Evolutionary conservation across 2,113 vertebrate genomes (phyloP), one percentile per base, ranked within the genome.

Genomic region (Mustela lutreola): DNA sequence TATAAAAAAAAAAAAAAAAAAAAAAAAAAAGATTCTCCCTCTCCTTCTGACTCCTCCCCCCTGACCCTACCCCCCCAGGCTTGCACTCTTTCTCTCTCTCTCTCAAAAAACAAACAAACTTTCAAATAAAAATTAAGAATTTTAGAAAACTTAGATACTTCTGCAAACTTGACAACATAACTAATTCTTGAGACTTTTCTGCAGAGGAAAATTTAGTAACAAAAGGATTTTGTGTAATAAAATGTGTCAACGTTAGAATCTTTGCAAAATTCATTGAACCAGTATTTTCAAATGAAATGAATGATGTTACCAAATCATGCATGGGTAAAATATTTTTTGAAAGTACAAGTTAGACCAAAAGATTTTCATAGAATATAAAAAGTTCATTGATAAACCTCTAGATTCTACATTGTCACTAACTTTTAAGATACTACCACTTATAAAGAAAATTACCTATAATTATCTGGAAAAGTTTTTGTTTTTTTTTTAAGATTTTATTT

Each of bases 51-150:
- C 7, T 16, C 67, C 8, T 10, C 19, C 67, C 18, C 8, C 28
- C 6, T 2, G 8, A 8, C 15, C 33, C 33, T 33, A 16, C 7
- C 65, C 33, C 42, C 33, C 33, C 5, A 0, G 16, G 28, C 65
- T 33, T 2, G 2, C 33, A 16, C 65, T n/a, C 65, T 42, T 42
- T 67, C 28, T 65, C 31, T 67, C 65, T 70, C 65, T 67, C 67
- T 53, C 50, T 70, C 65, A 33, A 33, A 33, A 70, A 70, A 67
- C 2, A 70, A n/a, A 65, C 14, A 70, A n/a, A 67, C 14, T 60
- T 86, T 91, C 24, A 86, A 80, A n/a, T 79, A 60, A 86, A 91
- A 95, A 48, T 78, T 91, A 75, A 76, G n/a, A 42, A 48, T 86
- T 86, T 86, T 71, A 48, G 24, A 79, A 76, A 95, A 78, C 48